Conservation (phyloP, 2,113 vertebrate genomes). For the Microcebus lehilahytsara region DNA sequence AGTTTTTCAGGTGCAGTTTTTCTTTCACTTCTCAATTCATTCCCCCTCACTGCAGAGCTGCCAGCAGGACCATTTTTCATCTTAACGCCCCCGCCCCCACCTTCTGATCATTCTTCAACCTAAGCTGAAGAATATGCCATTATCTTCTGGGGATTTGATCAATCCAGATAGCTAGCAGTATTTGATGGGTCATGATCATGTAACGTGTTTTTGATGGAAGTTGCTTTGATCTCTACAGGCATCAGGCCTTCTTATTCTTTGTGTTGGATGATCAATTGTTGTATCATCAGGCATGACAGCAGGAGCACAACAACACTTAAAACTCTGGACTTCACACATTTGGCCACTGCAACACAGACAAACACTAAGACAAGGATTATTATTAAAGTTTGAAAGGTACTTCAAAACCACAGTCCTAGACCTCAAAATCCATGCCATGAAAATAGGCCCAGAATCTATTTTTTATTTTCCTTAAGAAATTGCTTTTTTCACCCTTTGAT, state of each 20-base stretch:
- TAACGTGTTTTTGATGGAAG: background rate
- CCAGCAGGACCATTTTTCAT: conserved; percentile 12
- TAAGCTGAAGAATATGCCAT: conserved; percentile 28
- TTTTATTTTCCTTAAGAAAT: conserved; percentile 24
- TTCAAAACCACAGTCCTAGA: background rate
- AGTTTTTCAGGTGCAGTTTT: conserved; percentile 3
- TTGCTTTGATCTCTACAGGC: conserved; percentile 32
- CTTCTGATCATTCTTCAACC: conserved; percentile 37
- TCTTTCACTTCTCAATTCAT: background rate
- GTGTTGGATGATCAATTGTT: conserved; percentile 47
- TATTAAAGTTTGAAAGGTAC: conserved; percentile 1
- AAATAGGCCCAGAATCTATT: background rate
- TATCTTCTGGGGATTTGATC: conserved; percentile 41
- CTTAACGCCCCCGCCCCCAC: background rate
- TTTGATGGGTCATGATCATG: conserved; percentile 49
- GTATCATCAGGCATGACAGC: conserved; percentile 21
- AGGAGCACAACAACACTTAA: background rate
- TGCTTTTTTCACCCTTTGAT: background rate
- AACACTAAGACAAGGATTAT: background rate
- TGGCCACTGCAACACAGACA: background rate
- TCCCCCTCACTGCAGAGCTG: background rate
- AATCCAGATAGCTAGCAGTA: conserved; percentile 1
- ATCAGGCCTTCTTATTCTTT: background rate
- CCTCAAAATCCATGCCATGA: background rate
- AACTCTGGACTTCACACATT: conserved; percentile 9